Conservation (phyloP, 1,140 invertebrate species). For the Akabosia matsudoensis region DNA sequence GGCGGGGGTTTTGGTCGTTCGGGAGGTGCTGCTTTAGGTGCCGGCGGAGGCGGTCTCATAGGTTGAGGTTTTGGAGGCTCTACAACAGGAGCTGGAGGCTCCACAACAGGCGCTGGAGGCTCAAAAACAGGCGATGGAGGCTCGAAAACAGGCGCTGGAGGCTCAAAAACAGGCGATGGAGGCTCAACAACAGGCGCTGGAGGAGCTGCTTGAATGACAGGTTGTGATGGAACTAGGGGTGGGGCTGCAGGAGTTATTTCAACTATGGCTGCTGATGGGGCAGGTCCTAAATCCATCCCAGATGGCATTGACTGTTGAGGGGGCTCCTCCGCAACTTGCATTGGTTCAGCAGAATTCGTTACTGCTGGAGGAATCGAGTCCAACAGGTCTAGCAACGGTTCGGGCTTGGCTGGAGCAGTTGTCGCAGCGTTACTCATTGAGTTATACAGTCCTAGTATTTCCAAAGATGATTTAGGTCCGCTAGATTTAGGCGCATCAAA, state of each 20-base stretch:
- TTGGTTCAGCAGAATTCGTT: background rate
- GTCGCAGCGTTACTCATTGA: background rate
- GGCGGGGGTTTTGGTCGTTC: slow-evolving; percentile 26
- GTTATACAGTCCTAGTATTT: slow-evolving; percentile 44
- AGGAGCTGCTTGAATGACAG: background rate
- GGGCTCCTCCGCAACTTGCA: background rate
- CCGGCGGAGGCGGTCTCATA: slow-evolving; percentile 27
- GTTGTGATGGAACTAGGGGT: background rate
- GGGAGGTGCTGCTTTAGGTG: slow-evolving; percentile 26
- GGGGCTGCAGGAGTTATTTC: background rate
- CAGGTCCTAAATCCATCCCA: background rate
- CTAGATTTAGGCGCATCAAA: slow-evolving; percentile 31
- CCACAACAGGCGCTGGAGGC: background rate
- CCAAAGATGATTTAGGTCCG: slow-evolving; percentile 31
- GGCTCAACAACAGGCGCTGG: background rate
- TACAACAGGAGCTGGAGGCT: background rate
- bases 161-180: background rate
- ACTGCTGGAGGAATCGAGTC: background rate
- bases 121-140: background rate
- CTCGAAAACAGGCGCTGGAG: background rate
- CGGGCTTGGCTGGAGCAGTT: background rate
- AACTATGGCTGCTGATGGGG: background rate
- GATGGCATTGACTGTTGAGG: background rate
- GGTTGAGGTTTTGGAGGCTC: slow-evolving; percentile 18
- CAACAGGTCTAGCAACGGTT: background rate